These are phyloP conservation scores for Lysandra bellargus DNA, from an alignment of 2,888 invertebrate genomes.

Conservation along the genomic window DNA sequence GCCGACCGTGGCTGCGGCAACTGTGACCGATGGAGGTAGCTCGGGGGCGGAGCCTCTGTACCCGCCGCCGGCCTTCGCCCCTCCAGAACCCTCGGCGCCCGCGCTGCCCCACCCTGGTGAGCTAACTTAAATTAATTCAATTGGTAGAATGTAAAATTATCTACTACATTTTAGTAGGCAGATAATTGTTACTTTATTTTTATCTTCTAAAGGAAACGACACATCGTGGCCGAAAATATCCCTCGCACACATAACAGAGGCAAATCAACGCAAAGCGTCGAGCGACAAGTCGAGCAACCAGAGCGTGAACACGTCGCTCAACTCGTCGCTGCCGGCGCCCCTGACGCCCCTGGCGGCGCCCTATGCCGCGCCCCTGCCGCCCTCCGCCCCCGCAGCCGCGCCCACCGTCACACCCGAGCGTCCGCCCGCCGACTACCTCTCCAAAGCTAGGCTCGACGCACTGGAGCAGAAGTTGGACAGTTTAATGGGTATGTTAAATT, in stretches of 20 bases:
- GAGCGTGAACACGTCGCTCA: conserved; percentile 49
- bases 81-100: conserved; percentile 43
- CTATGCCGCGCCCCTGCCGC: conserved; percentile 38
- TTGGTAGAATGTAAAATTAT: too few relatives aligned
- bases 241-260: conserved; percentile 68
- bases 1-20: conserved; percentile 20
- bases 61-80: conserved; percentile 41
- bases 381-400: background rate
- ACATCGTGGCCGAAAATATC: conserved; percentile 73
- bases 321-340: conserved; percentile 38
- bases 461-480: conserved; percentile 65
- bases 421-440: conserved; percentile 16
- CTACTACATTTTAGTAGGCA: too few relatives aligned
- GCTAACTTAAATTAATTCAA: conserved; percentile 31
- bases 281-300: conserved; percentile 63
- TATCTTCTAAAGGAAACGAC: conserved; percentile 54
- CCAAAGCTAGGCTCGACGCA: conserved; percentile 50
- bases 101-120: conserved; percentile 44
- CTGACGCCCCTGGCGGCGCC: conserved; percentile 40
- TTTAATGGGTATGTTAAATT: conserved; percentile 55
- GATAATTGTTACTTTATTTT: too few relatives aligned
- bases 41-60: conserved; percentile 36
- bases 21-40: conserved; percentile 26
- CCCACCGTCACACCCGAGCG: background rate
- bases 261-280: conserved; percentile 67